Evolutionary conservation across 2,113 vertebrate genomes (phyloP).

Genomic region (Leucosticte australis): DNA sequence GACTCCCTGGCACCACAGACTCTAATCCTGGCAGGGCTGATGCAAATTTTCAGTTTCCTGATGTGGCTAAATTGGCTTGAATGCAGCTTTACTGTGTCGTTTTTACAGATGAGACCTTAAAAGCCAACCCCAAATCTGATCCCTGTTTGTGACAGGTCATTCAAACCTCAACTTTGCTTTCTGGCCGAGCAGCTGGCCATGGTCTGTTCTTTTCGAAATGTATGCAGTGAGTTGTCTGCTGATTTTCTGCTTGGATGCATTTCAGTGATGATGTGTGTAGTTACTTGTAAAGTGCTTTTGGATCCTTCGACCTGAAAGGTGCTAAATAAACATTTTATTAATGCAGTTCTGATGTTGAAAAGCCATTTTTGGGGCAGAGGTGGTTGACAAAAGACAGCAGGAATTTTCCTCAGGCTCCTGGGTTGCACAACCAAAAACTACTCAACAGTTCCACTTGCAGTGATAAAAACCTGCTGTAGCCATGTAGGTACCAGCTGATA

Average conservation of each 20-base stretch:
- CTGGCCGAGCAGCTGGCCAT: not conserved
- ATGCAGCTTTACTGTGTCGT: not conserved
- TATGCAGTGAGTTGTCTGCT: slow-evolving; percentile 27
- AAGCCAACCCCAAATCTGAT: not conserved
- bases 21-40: slow-evolving; percentile 32
- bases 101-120: slow-evolving; percentile 19
- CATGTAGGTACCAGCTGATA: not conserved
- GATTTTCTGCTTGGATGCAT: slow-evolving; percentile 36
- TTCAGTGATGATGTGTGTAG: slow-evolving; percentile 47
- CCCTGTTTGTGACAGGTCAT: not conserved
- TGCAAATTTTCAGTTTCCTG: slow-evolving; percentile 8
- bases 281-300: slow-evolving; percentile 57
- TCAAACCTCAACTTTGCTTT: not conserved
- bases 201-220: not conserved
- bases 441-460: not conserved
- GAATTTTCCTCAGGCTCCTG: slow-evolving; percentile 17
- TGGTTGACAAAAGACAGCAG: not conserved
- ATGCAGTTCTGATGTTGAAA: slow-evolving; percentile 24
- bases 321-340: slow-evolving; percentile 72
- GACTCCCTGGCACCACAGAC: slow-evolving; percentile 48
- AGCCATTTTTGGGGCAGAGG: slow-evolving; percentile 37
- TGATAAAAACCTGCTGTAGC: not conserved
- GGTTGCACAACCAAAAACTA: not conserved
- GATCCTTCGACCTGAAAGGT: slow-evolving; percentile 60
- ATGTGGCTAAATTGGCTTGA: not conserved